phyloP scores from a whole-genome alignment of 1,140 invertebrate genomes.

The Microplitis mediator region DNA sequence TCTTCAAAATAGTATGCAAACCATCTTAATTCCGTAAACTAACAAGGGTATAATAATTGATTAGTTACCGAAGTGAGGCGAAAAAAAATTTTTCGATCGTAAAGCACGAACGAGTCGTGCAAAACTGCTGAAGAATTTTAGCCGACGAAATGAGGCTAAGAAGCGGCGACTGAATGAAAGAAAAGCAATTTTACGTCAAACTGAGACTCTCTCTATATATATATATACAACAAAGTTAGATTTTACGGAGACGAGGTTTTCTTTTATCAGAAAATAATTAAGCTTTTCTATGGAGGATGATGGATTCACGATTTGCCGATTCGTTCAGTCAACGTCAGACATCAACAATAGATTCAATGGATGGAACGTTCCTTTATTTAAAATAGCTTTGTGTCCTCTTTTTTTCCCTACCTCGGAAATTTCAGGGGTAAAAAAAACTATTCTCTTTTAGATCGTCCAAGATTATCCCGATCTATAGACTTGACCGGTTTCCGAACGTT shows the following conservation, averaged over 20 bases:
- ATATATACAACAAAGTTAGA: neutral
- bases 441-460: neutral
- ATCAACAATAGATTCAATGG: conserved; percentile 62
- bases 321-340: conserved; percentile 63
- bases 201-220: too few relatives aligned
- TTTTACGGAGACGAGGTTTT: conserved; percentile 41
- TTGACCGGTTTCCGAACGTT: too few relatives aligned
- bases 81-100: too few relatives aligned
- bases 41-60: too few relatives aligned
- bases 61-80: too few relatives aligned
- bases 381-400: conserved; percentile 62
- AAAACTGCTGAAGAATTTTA: neutral
- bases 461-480: too few relatives aligned
- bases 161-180: conserved; percentile 8
- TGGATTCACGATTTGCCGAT: conserved; percentile 55
- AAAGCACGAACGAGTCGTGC: too few relatives aligned
- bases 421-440: neutral
- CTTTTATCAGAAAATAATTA: conserved; percentile 65
- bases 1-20: too few relatives aligned
- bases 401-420: conserved; percentile 21
- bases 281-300: conserved; percentile 63
- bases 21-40: too few relatives aligned
- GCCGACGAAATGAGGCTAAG: conserved; percentile 10
- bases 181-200: conserved; percentile 13
- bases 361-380: conserved; percentile 63